Conservation (phyloP, 2,888 invertebrate species). For the Dicyrtoma fusca region DNA sequence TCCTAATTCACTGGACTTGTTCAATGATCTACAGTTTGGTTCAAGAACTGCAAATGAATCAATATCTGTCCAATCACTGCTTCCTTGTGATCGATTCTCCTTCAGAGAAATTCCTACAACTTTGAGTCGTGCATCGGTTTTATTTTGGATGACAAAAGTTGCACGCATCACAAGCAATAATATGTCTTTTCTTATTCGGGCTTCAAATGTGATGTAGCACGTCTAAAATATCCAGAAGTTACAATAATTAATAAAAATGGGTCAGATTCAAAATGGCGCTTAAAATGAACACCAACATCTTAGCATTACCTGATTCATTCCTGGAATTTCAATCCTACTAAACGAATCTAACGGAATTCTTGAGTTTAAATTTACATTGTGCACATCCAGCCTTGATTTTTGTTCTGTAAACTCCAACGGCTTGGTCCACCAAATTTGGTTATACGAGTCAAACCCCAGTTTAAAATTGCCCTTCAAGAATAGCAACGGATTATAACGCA, state of each 20-base stretch:
- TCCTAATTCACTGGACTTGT: not conserved
- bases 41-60: slow-evolving; percentile 14
- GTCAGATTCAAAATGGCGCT: not conserved
- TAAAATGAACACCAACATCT: not conserved
- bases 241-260: slow-evolving; percentile 4
- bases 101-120: slow-evolving; percentile 45
- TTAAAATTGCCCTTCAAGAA: slow-evolving; percentile 44
- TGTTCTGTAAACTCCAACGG: slow-evolving; percentile 50
- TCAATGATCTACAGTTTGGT: not conserved
- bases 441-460: slow-evolving; percentile 42
- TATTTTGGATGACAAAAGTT: slow-evolving; percentile 54
- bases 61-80: slow-evolving; percentile 25
- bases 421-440: slow-evolving; percentile 39
- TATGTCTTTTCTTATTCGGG: slow-evolving; percentile 53
- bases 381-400: slow-evolving; percentile 48
- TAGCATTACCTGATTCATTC: slow-evolving; percentile 31
- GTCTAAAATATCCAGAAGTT: slow-evolving; percentile 28
- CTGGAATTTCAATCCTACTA: slow-evolving; percentile 46
- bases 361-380: slow-evolving; percentile 48
- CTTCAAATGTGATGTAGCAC: slow-evolving; percentile 52
- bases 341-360: slow-evolving; percentile 51
- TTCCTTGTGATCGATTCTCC: slow-evolving; percentile 10
- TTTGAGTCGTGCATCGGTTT: slow-evolving; percentile 38
- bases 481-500: slow-evolving; percentile 8
- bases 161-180: slow-evolving; percentile 55